Conservation (phyloP, 2,888 invertebrate genomes). For the Atrina japonica region DNA sequence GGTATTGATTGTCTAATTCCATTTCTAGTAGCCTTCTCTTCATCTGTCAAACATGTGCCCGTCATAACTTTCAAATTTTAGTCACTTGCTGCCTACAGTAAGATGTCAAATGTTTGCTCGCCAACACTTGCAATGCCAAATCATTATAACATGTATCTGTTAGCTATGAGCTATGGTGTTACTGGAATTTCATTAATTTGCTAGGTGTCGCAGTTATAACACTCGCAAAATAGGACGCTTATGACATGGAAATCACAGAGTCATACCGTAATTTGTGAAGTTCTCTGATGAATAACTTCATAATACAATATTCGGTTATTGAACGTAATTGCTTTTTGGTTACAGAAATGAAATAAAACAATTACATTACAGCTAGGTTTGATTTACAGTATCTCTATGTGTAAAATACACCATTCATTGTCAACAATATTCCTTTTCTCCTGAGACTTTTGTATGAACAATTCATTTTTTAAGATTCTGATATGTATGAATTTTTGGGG, state of each 20-base stretch:
- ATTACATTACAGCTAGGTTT: neutral
- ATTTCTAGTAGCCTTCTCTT: conserved; percentile 24
- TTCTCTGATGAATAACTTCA: too few relatives aligned
- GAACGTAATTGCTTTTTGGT: conserved; percentile 23
- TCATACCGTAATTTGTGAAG: conserved; percentile 24
- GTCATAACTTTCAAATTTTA: conserved; percentile 37
- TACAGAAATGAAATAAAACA: neutral
- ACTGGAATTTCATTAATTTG: conserved; percentile 19
- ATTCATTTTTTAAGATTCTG: too few relatives aligned
- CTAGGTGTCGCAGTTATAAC: conserved; percentile 4
- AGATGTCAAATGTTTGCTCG: conserved; percentile 19
- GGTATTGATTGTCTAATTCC: conserved; percentile 25
- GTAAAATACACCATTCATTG: too few relatives aligned
- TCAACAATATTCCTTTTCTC: too few relatives aligned
- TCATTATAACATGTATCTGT: conserved; percentile 24
- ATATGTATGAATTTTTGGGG: too few relatives aligned
- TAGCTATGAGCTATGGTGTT: conserved; percentile 13
- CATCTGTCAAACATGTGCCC: conserved; percentile 17
- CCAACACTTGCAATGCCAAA: conserved; percentile 9
- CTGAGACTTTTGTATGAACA: too few relatives aligned
- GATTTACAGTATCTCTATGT: too few relatives aligned
- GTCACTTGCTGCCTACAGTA: conserved; percentile 16
- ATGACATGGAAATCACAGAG: conserved; percentile 21
- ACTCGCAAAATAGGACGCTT: neutral
- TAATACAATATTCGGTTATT: too few relatives aligned